These are phyloP conservation scores for Tachina grossa DNA, from an alignment of 2,888 invertebrate species.

Conservation along the genomic window DNA sequence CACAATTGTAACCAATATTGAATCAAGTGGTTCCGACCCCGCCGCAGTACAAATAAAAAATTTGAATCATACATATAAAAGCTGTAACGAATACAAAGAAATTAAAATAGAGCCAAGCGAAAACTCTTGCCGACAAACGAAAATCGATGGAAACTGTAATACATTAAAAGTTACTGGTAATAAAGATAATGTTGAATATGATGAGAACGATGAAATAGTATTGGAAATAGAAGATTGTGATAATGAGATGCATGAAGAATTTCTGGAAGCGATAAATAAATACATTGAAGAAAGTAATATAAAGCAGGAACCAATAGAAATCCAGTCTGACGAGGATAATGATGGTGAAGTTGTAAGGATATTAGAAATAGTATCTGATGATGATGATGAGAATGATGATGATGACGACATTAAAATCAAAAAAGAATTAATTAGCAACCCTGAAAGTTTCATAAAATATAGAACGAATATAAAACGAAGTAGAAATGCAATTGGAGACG, in stretches of 20 bases:
- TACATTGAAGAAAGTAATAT: constrained; percentile 3
- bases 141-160: neutral
- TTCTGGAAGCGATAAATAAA: constrained; percentile 13
- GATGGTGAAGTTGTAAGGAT: constrained; percentile 5
- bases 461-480: neutral
- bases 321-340: neutral
- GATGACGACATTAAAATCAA: neutral
- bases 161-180: neutral
- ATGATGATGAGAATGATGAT: constrained; percentile 28
- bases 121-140: neutral
- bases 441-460: neutral
- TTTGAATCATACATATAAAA: no score
- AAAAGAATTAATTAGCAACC: neutral
- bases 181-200: neutral
- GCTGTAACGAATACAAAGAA: neutral
- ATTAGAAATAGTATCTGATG: constrained; percentile 42
- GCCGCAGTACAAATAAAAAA: no score
- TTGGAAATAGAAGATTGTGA: constrained; percentile 32
- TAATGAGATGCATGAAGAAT: constrained; percentile 5
- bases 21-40: no score
- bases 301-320: neutral
- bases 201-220: neutral
- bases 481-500: neutral
- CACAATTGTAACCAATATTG: no score
- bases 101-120: neutral